Evolutionary conservation across 2,797 vertebrate genomes (phyloP), one percentile per base, ranked within the genome.

Genomic region (Aselliscus stoliczkanus): DNA sequence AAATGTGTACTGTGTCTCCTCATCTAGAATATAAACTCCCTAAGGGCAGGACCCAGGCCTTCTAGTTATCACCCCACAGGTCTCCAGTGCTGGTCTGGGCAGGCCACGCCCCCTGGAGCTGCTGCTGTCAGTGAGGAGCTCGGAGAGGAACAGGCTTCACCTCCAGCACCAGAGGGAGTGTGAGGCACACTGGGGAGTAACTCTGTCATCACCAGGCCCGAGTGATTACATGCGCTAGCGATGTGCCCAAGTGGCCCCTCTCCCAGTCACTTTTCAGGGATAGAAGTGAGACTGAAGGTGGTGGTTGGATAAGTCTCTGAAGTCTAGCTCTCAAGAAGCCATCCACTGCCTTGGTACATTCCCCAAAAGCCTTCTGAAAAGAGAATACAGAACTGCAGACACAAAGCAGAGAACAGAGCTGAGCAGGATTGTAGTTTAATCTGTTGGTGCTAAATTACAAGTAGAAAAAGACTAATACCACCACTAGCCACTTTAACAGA

Each of bases 21-120:
- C 34, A 1, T 50, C 81, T 96, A 98, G 96, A 98, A 97, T 47
- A 92, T 95, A 97, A 97, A 92, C 96, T 89, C 95, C 94, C 96
- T 67, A 86, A 96, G 96, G 97, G 97, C 96, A 98, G 95, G 97
- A 89, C 86, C 92, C 31, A 65, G 72, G 92, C 67, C 92, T 87
- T 92, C 62, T 12, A 29, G 82, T 34, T 37, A 56, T 14, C 54
- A 67, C 69, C 47, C 70, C 29, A 1, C 25, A 18, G 90, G 75
- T 70, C 85, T 85, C 47, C 50, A 14, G 17, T 7, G 3, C 44
- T 58, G 97, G 94, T 67, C 70, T 81, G 82, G 65, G 50, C 20
- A 76, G 82, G 69, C 62, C 93, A 50, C 17, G 60, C 42, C 65
- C 69, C 58, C 20, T 0, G 20, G 7, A 54, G 42, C 31, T 67